Base-by-base conservation (phyloP, 1,140 invertebrate species). In the Atopsyche davidsoni region DNA sequence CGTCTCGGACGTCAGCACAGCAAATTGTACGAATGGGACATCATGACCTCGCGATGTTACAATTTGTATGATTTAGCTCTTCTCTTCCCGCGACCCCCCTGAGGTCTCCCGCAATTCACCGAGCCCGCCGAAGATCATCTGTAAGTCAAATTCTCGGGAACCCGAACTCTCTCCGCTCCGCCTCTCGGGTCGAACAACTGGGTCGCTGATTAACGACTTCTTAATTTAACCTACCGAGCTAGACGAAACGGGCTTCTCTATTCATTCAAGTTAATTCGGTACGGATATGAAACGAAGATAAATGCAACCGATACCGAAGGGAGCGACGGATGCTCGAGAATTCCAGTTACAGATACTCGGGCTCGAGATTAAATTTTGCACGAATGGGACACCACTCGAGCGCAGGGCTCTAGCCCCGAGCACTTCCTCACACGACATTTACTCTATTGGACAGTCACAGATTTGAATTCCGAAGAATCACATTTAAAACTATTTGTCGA, bases 391-490 rank as follows among this genome's bases (percentile, higher is more conserved):
- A n/a, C 6, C 24, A 28, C 6, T 6, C 24, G 24, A 28, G 24
- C 6, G 24, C n/a, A 7, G 6, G 6, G 6, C 6, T 6, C n/a
- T 28, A 28, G n/a, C 6, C 6, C n/a, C 24, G 24, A 28, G 6
- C 24, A 6, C 6, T n/a, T 7, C 6, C 24, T 7, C 24, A 28
- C 6, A 28, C 6, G 6, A 7, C 6, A 23, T 18, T 13, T 14
- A 42, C 21, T 23, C 21, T 43, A 43, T 25, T 50, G 19, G 21
- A 43, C 47, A 35, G 28, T 50, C 24, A 43, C 39, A 9, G 47
- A 32, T 31, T 21, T 39, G 40, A 24, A 17, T 17, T 34, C 40
- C 14, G n/a, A 4, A 13, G n/a, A 11, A 34, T 16, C 46, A 21
- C 46, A 48, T 24, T 48, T 34, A 2, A 19, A 24, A 31, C 21